These are phyloP conservation scores for Microctonus hyperodae DNA, from an alignment of 2,888 invertebrate species.

Conservation along the genomic window DNA sequence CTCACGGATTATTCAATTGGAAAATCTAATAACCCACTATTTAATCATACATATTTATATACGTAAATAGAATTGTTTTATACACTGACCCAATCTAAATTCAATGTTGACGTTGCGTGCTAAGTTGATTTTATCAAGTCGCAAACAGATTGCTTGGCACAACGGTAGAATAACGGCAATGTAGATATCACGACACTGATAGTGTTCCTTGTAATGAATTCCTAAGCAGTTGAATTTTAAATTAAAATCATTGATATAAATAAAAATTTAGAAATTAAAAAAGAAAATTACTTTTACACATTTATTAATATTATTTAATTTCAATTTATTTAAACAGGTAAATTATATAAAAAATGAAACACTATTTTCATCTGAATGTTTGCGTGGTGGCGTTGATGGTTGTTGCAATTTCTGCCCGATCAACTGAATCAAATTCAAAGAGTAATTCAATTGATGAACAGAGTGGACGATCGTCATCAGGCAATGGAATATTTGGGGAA, in stretches of 20 bases:
- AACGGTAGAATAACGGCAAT: conserved; percentile 38
- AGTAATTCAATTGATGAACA: conserved; percentile 56
- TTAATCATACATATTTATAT: not conserved
- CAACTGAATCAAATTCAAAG: conserved; percentile 52
- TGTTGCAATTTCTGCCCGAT: conserved; percentile 52
- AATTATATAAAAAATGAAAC: conserved; percentile 48
- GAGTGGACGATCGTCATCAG: conserved; percentile 48
- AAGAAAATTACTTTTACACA: not conserved
- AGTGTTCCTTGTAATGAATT: conserved; percentile 2
- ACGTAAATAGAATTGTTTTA: conserved; percentile 19
- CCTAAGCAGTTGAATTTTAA: conserved; percentile 16
- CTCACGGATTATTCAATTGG: not conserved
- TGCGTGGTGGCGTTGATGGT: conserved; percentile 51
- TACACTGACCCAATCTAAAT: conserved; percentile 12
- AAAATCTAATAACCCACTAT: not conserved
- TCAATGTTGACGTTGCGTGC: conserved; percentile 7
- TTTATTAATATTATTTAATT: conserved; percentile 20
- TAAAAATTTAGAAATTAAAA: not conserved
- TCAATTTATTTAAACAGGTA: conserved; percentile 36
- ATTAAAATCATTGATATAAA: conserved; percentile 5
- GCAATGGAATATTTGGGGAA: conserved; percentile 67
- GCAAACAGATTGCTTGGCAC: conserved; percentile 25
- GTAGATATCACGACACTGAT: conserved; percentile 11
- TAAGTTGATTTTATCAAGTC: conserved; percentile 32
- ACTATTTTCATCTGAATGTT: conserved; percentile 46